phyloP scores from a whole-genome alignment of 2,797 vertebrate genomes.

The Enteromius unitaeniatus region DNA sequence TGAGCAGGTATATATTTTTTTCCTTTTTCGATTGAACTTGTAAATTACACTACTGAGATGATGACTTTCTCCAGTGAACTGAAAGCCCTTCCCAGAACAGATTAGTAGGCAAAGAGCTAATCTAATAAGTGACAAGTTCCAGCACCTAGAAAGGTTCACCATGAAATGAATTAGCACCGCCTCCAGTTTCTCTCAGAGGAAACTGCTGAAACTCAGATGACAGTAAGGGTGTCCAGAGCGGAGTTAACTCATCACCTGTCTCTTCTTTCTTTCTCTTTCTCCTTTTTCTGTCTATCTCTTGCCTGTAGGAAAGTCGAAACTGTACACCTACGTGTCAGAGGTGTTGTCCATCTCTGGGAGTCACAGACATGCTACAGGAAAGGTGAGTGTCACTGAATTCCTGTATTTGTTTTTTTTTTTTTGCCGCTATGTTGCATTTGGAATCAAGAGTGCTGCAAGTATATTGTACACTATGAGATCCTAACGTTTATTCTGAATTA shows the following conservation, averaged over 20 bases:
- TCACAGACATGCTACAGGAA: conserved; percentile 78
- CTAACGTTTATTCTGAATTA: not conserved
- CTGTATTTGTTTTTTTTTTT: conserved; percentile 11
- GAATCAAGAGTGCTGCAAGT: not conserved
- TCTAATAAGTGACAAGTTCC: not conserved
- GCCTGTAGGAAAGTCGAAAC: conserved; percentile 74
- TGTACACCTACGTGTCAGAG: conserved; percentile 77
- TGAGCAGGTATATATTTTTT: conserved; percentile 28
- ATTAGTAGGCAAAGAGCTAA: not conserved
- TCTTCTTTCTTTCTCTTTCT: conserved; percentile 37
- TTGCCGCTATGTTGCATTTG: not conserved
- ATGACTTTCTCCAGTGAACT: not conserved
- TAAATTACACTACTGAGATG: not conserved
- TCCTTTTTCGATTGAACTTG: not conserved
- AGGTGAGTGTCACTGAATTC: conserved; percentile 67
- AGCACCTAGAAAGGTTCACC: conserved; percentile 6
- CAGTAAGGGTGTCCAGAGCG: not conserved
- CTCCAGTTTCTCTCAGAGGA: conserved; percentile 39
- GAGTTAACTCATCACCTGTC: conserved; percentile 53
- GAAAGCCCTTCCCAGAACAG: not conserved
- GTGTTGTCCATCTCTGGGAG: conserved; percentile 79
- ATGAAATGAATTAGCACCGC: conserved; percentile 41
- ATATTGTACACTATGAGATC: not conserved
- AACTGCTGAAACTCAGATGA: conserved; percentile 27
- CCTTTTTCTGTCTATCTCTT: conserved; percentile 58